These are phyloP conservation scores for Xenus cinereus DNA, from an alignment of 2,113 vertebrate species.

Conservation along the genomic window DNA sequence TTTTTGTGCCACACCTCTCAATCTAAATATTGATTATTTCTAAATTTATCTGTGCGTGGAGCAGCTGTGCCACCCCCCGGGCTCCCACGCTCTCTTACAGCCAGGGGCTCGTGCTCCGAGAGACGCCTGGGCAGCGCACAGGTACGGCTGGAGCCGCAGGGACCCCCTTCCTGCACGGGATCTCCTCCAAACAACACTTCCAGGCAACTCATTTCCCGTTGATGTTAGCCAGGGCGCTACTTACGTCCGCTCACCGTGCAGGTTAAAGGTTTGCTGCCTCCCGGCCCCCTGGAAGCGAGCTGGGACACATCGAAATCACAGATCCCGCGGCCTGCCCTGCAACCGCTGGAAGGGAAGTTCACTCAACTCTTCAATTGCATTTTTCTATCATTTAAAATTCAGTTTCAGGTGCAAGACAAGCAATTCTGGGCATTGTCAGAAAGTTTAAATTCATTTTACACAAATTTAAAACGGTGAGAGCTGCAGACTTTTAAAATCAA, in stretches of 20 bases:
- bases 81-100: background rate
- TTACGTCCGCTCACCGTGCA: background rate
- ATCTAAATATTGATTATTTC: background rate
- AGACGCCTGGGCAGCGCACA: background rate
- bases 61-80: background rate
- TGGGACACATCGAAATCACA: background rate
- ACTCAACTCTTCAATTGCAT: background rate
- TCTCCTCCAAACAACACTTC: background rate
- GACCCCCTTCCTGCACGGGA: background rate
- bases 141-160: rapidly evolving
- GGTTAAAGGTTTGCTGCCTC: background rate
- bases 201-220: background rate
- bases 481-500: constrained; percentile 49
- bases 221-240: rapidly evolving
- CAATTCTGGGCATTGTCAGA: background rate
- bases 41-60: background rate
- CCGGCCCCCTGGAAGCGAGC: background rate
- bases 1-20: background rate
- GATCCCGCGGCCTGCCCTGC: background rate
- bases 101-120: rapidly evolving
- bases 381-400: background rate
- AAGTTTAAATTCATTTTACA: no score
- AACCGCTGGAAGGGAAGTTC: background rate
- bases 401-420: background rate
- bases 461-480: background rate